Percentiles rank a stretch among this genome's conserved stretches.
phyloP scores from a whole-genome alignment of 2,113 vertebrate species.

The Numenius arquata region DNA sequence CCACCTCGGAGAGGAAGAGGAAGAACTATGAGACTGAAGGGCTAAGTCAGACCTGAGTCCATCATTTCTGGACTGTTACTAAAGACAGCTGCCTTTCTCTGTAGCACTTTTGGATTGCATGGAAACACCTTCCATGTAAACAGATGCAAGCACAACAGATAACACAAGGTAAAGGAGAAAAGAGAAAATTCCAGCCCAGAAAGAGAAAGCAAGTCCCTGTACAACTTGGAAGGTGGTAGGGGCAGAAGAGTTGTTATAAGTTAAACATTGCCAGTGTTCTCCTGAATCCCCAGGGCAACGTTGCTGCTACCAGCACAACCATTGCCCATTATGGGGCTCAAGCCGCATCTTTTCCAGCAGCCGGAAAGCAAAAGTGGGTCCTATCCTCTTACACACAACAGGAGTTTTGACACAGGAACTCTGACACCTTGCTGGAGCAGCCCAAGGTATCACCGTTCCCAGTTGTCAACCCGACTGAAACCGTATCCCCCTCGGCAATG shows the following conservation, averaged over 20 bases:
- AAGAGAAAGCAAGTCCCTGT: neutral
- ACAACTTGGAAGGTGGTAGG: neutral
- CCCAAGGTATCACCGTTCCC: neutral
- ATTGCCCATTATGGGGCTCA: fast-evolving
- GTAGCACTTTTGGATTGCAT: fast-evolving
- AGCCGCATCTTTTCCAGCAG: neutral
- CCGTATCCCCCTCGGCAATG: neutral
- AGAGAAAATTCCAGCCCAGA: neutral
- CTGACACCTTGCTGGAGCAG: neutral
- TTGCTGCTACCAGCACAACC: neutral
- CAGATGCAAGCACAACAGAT: fast-evolving
- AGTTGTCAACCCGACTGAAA: fast-evolving
- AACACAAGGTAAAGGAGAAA: neutral
- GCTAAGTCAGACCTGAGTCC: neutral
- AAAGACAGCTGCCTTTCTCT: neutral
- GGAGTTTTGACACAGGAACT: neutral
- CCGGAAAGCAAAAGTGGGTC: neutral
- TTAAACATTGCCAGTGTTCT: neutral
- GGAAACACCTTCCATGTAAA: fast-evolving
- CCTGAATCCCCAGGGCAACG: neutral
- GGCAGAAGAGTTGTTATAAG: neutral
- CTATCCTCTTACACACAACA: neutral
- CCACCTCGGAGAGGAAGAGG: neutral
- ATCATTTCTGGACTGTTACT: neutral
- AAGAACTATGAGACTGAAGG: neutral